Conservation (phyloP, 2,888 invertebrate species). For the Chymomyza fuscimana region DNA sequence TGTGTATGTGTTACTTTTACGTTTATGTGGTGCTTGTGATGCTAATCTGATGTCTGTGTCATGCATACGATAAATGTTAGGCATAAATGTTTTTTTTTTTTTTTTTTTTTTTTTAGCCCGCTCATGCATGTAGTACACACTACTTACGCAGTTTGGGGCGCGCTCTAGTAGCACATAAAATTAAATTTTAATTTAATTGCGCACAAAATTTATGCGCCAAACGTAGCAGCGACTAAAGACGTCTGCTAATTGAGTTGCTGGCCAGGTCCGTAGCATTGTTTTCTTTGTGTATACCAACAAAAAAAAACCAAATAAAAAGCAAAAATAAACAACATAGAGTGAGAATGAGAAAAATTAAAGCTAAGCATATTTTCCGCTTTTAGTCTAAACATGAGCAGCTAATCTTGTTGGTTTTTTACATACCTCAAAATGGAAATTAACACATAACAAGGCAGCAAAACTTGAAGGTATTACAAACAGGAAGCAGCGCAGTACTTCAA, state of each 20-base stretch:
- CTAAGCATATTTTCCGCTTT: conserved; percentile 8
- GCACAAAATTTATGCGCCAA: conserved; percentile 38
- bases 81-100: neutral
- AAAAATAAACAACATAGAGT: neutral
- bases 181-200: conserved; percentile 72
- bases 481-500: conserved; percentile 40
- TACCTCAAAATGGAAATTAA: conserved; percentile 28
- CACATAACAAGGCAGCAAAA: conserved; percentile 38
- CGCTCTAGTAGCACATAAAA: conserved; percentile 54
- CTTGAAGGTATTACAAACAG: conserved; percentile 45
- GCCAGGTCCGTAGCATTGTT: conserved; percentile 3
- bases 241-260: conserved; percentile 67
- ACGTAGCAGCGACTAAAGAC: neutral
- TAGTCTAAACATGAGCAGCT: conserved; percentile 1
- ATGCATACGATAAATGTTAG: conserved; percentile 68
- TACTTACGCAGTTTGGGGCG: conserved; percentile 51
- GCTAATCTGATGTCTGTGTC: conserved; percentile 70
- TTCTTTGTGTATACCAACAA: conserved; percentile 11
- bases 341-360: neutral
- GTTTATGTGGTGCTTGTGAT: conserved; percentile 73
- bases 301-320: conserved; percentile 24
- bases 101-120: too few relatives aligned
- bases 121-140: conserved; percentile 58
- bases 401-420: neutral
- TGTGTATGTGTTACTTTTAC: conserved; percentile 55